phyloP scores from a whole-genome alignment of 92 coral and sea anemone species.

The Paramuricea clavata region DNA sequence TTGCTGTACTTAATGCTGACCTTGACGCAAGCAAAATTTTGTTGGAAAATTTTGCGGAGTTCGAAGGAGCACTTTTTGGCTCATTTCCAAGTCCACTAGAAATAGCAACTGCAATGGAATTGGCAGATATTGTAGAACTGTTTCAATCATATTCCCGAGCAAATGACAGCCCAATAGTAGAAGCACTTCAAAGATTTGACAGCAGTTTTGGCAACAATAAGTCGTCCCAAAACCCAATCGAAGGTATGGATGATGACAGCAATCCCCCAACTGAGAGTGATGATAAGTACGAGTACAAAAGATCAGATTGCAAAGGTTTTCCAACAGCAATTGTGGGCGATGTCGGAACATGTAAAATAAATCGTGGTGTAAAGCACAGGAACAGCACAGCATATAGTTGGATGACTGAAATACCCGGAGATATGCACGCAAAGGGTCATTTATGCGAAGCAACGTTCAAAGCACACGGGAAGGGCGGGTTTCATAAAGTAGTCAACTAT shows the following conservation, averaged over 20 bases:
- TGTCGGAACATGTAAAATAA: neutral
- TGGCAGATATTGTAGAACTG: neutral
- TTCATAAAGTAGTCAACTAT: constrained; percentile 22
- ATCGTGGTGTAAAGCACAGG: neutral
- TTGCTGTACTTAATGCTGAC: constrained; percentile 49
- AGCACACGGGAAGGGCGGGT: neutral
- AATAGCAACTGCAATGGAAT: neutral
- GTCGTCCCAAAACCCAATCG: neutral
- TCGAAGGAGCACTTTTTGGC: neutral
- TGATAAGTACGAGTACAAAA: neutral
- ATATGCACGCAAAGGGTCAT: neutral
- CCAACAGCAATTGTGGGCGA: neutral
- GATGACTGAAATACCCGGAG: constrained; percentile 7
- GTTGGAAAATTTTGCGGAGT: constrained; percentile 25
- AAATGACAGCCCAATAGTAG: neutral
- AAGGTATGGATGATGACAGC: neutral
- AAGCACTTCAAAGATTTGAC: neutral
- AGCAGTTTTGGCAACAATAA: neutral
- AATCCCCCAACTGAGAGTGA: neutral
- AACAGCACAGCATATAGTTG: neutral
- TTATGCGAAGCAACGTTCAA: neutral
- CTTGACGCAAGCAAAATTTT: constrained; percentile 32
- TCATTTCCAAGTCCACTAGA: neutral
- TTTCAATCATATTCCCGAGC: neutral
- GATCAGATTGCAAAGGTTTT: neutral